A percentile compares a stretch with the other conserved stretches of the same genome.
Conservation (phyloP, 2,888 invertebrate species). For the Mimas tiliae region DNA sequence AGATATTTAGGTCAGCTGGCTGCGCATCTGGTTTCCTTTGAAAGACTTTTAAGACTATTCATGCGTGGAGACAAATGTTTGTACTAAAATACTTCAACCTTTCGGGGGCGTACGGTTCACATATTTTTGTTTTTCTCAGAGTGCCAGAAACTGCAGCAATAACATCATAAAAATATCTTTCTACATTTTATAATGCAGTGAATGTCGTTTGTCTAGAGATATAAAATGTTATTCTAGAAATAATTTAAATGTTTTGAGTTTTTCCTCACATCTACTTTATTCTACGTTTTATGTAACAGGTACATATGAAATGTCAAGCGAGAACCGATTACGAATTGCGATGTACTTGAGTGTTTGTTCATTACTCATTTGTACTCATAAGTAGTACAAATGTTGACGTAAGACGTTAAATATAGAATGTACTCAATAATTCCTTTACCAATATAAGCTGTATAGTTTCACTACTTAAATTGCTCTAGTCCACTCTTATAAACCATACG, state of each 20-base stretch:
- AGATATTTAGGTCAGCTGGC: constrained; percentile 13
- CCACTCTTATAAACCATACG: too few species aligned
- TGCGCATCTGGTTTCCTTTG: constrained; percentile 24
- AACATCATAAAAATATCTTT: constrained; percentile 23
- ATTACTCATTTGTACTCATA: too few species aligned
- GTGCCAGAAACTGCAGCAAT: constrained; percentile 23
- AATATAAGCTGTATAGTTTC: too few species aligned
- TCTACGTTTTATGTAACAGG: neutral
- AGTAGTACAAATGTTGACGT: too few species aligned
- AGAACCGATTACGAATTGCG: neutral
- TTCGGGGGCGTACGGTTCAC: neutral
- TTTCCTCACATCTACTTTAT: neutral
- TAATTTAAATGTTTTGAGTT: constrained; percentile 3
- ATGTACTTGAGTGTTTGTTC: neutral
- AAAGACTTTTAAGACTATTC: constrained; percentile 15
- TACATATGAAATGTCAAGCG: neutral
- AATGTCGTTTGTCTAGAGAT: constrained; percentile 9
- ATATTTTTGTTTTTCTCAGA: constrained; percentile 25
- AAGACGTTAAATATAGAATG: too few species aligned
- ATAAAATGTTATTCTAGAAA: neutral
- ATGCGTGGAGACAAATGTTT: constrained; percentile 20
- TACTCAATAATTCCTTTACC: too few species aligned
- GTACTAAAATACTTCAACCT: constrained; percentile 17
- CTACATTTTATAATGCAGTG: constrained; percentile 10
- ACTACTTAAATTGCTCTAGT: too few species aligned